Evolutionary conservation across 2,797 vertebrate genomes (phyloP).

Genomic region (Salarias fasciatus): DNA sequence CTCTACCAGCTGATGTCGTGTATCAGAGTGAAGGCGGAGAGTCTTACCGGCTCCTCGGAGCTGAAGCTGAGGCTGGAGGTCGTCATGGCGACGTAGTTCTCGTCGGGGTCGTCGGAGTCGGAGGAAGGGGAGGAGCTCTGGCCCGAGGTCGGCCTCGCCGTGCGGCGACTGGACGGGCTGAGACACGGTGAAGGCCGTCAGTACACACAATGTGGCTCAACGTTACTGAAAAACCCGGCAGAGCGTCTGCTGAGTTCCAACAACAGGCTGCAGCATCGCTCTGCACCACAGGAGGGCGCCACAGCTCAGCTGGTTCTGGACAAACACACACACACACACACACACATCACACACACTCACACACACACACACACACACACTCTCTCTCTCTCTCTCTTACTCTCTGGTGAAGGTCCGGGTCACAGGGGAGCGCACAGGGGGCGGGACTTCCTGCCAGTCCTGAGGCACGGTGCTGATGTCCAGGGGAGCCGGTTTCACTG

Average conservation of each 20-base stretch:
- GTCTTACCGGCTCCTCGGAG: conserved; percentile 53
- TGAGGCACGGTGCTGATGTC: conserved; percentile 86
- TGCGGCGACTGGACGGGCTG: conserved; percentile 46
- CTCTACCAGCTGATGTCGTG: no score
- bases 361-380: not conserved
- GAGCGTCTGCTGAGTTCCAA: no score
- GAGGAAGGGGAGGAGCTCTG: conserved; percentile 93
- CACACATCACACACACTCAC: no score
- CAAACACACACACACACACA: no score
- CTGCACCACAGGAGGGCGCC: no score
- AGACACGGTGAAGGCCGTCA: not conserved
- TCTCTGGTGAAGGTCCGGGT: conserved; percentile 90
- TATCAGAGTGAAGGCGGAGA: no score
- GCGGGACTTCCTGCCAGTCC: conserved; percentile 92
- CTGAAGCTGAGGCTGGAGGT: conserved; percentile 72
- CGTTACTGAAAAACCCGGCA: no score
- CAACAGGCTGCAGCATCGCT: no score
- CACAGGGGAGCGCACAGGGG: conserved; percentile 91
- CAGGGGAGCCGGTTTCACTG: conserved; percentile 91
- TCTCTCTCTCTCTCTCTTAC: conserved; percentile 40
- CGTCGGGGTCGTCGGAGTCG: conserved; percentile 91
- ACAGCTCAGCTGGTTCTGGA: no score
- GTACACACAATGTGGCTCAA: not conserved
- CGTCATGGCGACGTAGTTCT: conserved; percentile 92
- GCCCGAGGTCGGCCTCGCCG: conserved; percentile 83